A percentile compares a stretch with the other conserved stretches of the same genome.
Conservation (phyloP, 2,113 vertebrate genomes). For the Lanius ludovicianus region DNA sequence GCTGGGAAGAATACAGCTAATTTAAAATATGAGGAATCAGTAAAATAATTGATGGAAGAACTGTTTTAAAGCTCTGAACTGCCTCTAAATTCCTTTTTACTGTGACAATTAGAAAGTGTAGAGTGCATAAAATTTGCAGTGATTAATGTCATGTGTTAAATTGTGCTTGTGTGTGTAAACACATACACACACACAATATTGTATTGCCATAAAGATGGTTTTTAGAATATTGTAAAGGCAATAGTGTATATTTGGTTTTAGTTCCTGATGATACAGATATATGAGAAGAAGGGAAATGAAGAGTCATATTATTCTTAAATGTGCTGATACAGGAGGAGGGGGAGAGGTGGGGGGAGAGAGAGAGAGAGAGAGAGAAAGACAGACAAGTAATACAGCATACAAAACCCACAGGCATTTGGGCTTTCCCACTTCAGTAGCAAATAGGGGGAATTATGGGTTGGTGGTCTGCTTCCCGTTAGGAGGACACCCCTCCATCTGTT, state of each 20-base stretch:
- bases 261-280: constrained; percentile 12
- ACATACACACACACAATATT: not conserved
- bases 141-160: not conserved
- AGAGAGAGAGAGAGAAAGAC: constrained; percentile 9
- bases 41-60: not conserved
- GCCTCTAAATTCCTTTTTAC: not conserved
- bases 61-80: not conserved
- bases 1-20: not conserved
- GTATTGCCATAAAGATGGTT: not conserved
- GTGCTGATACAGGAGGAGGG: constrained; percentile 37
- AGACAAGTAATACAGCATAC: constrained; percentile 77
- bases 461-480: constrained; percentile 71
- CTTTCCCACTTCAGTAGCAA: constrained; percentile 81
- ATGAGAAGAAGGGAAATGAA: constrained; percentile 51
- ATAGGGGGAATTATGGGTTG: constrained; percentile 77
- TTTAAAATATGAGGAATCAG: not conserved
- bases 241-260: not conserved
- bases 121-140: not conserved
- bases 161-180: not conserved
- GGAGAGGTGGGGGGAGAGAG: not conserved
- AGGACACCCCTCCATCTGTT: constrained; percentile 82
- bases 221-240: not conserved
- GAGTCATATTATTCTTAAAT: constrained; percentile 59
- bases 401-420: constrained; percentile 73
- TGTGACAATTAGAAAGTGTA: not conserved